phyloP scores from a whole-genome alignment of 2,888 invertebrate genomes.

The Drosophila multiciliata region DNA sequence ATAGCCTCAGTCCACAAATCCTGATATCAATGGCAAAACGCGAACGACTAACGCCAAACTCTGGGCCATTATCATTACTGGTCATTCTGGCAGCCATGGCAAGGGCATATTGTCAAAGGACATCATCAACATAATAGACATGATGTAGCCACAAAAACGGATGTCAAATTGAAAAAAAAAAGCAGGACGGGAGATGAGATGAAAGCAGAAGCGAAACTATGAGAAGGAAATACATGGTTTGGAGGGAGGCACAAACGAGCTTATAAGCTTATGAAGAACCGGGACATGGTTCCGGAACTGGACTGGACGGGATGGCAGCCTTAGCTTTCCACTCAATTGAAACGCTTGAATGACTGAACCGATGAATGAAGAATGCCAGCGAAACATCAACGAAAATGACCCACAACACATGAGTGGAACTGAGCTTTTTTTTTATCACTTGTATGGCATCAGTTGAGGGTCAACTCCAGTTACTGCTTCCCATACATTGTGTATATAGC shows the following conservation, averaged over 20 bases:
- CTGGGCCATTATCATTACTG: constrained; percentile 49
- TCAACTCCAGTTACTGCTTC: constrained; percentile 14
- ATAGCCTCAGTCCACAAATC: constrained; percentile 20
- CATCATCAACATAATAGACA: constrained; percentile 75
- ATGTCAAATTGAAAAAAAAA: constrained; percentile 64
- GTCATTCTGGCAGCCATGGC: constrained; percentile 7
- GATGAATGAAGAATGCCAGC: constrained; percentile 59
- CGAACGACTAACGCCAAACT: constrained; percentile 56
- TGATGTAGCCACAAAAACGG: constrained; percentile 70
- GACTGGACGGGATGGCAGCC: constrained; percentile 27
- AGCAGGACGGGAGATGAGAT: constrained; percentile 21
- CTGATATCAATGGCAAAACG: constrained; percentile 38
- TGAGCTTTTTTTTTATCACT: constrained; percentile 56
- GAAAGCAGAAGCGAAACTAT: constrained; percentile 49
- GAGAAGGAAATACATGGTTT: constrained; percentile 59
- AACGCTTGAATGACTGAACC: constrained; percentile 68
- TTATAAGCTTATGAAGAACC: constrained; percentile 65
- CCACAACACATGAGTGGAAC: constrained; percentile 33
- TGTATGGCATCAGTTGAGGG: constrained; percentile 43
- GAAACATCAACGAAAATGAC: constrained; percentile 51
- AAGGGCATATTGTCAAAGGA: constrained; percentile 69
- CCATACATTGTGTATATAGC: constrained; percentile 14
- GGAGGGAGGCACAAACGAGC: constrained; percentile 53
- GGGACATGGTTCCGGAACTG: constrained; percentile 15
- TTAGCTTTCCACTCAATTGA: constrained; percentile 77